These are phyloP conservation scores for Ictidomys tridecemlineatus DNA, from an alignment of 2,113 vertebrate genomes.

Conservation along the genomic window DNA sequence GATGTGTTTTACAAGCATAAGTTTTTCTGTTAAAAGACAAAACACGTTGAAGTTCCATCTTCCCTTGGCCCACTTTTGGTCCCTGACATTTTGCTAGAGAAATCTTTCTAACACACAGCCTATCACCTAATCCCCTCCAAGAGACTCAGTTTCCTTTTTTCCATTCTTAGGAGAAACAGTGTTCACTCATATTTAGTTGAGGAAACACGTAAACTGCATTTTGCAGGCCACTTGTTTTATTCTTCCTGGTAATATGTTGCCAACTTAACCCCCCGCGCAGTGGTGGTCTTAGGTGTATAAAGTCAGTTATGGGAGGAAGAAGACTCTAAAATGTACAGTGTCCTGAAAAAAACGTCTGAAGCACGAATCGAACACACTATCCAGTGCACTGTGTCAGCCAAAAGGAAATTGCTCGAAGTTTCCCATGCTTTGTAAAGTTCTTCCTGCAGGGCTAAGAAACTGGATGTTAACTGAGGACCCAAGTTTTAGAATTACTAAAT, in stretches of 20 bases:
- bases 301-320: conserved; percentile 56
- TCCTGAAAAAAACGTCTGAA: conserved; percentile 74
- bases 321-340: background rate
- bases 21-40: conserved; percentile 78
- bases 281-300: conserved; percentile 46
- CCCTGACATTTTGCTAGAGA: conserved; percentile 62
- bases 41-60: conserved; percentile 73
- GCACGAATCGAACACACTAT: conserved; percentile 79
- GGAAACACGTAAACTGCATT: background rate
- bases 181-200: background rate
- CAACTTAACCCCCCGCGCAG: background rate
- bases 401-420: conserved; percentile 46
- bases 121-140: background rate
- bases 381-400: background rate
- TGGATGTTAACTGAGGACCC: conserved; percentile 1
- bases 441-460: conserved; percentile 50
- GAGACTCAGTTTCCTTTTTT: conserved; percentile 51
- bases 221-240: conserved; percentile 46
- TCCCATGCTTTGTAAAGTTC: conserved; percentile 63
- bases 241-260: conserved; percentile 30
- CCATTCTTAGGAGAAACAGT: background rate
- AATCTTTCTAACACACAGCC: conserved; percentile 63
- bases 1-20: conserved; percentile 85
- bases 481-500: conserved; percentile 14
- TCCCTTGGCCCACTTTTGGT: conserved; percentile 58